Evolutionary conservation across 2,888 invertebrate genomes (phyloP).

Genomic region (Plebejus anna): DNA sequence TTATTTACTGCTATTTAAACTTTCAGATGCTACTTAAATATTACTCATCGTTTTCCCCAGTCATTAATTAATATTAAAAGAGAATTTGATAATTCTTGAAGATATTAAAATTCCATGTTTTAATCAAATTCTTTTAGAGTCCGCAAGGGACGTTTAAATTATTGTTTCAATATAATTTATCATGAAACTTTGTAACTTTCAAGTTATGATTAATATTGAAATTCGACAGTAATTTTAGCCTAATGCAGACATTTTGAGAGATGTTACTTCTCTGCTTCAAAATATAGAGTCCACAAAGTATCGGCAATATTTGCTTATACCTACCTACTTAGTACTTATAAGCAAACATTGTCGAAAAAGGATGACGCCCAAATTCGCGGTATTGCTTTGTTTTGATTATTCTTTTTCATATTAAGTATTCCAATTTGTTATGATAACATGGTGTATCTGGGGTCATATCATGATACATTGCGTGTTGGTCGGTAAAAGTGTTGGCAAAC

Average conservation of each 20-base stretch:
- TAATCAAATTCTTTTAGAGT: neutral
- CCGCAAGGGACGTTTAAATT: neutral
- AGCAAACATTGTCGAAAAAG: neutral
- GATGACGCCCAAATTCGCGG: neutral
- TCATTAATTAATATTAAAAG: neutral
- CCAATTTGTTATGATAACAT: neutral
- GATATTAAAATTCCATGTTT: slow-evolving; percentile 9
- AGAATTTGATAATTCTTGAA: neutral
- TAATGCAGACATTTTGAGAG: neutral
- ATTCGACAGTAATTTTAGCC: neutral
- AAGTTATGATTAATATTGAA: neutral
- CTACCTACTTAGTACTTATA: too few species aligned
- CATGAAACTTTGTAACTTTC: neutral
- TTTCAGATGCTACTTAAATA: neutral
- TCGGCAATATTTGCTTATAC: neutral
- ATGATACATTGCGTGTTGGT: neutral
- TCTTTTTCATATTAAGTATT: neutral
- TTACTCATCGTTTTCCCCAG: neutral
- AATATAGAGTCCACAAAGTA: neutral
- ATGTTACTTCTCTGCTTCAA: neutral
- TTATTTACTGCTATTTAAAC: neutral
- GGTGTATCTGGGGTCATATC: neutral
- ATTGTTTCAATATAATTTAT: neutral
- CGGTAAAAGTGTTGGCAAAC: slow-evolving; percentile 6
- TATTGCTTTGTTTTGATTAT: neutral